Evolutionary conservation across 37 sponge, comb jelly and placozoan species (phyloP).

Genomic region (Lycopodina hypogea): DNA sequence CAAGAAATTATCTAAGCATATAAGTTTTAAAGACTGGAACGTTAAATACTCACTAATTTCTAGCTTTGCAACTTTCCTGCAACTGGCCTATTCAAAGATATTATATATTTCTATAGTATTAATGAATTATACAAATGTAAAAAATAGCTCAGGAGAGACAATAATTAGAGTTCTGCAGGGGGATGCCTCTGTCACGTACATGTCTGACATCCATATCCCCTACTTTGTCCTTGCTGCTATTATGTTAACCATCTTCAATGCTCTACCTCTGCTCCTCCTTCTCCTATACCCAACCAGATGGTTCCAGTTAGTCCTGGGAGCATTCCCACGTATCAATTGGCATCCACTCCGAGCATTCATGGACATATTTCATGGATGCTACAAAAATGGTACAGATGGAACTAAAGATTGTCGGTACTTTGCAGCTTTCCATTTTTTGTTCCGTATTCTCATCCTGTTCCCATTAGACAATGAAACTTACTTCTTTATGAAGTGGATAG

Average conservation of each 20-base stretch:
- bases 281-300: slow-evolving; percentile 1
- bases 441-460: background rate
- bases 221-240: background rate
- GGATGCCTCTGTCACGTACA: background rate
- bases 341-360: background rate
- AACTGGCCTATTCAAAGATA: slow-evolving; percentile 10
- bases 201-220: background rate
- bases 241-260: background rate
- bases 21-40: background rate
- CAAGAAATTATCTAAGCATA: background rate
- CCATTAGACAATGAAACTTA: background rate
- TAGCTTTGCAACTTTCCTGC: slow-evolving; percentile 20
- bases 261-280: background rate
- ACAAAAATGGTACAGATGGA: slow-evolving; percentile 32
- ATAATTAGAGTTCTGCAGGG: too few species aligned
- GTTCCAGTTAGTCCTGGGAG: background rate
- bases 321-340: background rate
- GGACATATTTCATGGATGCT: slow-evolving; percentile 7
- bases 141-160: too few species aligned
- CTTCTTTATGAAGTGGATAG: background rate
- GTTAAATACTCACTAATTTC: background rate
- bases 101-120: background rate
- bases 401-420: slow-evolving; percentile 17
- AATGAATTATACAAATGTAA: background rate
- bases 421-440: slow-evolving; percentile 10